A percentile compares a stretch with the other conserved stretches of the same genome.
phyloP scores from a whole-genome alignment of 2,113 vertebrate species.

The Chloropsis hardwickii region DNA sequence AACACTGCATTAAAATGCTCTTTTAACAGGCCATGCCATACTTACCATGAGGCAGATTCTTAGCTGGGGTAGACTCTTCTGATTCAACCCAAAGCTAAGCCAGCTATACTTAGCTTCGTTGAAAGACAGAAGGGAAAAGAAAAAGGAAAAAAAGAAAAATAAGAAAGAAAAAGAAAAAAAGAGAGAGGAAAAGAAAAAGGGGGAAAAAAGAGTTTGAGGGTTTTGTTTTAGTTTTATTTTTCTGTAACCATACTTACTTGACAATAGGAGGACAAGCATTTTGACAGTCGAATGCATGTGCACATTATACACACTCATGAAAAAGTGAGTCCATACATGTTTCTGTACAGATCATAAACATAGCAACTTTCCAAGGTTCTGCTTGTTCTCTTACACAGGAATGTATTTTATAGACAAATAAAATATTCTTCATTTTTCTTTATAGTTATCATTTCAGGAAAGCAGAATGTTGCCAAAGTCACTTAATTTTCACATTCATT shows the following conservation, averaged over 20 bases:
- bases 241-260: background rate
- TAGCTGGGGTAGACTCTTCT: background rate
- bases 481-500: conserved; percentile 23
- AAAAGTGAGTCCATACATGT: accelerated
- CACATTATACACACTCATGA: background rate
- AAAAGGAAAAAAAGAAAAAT: accelerated
- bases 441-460: background rate
- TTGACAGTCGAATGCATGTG: background rate
- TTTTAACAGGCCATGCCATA: background rate
- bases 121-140: background rate
- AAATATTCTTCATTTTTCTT: background rate
- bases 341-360: background rate
- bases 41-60: background rate
- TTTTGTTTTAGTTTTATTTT: background rate
- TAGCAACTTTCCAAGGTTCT: background rate
- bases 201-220: no score
- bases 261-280: background rate
- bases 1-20: background rate
- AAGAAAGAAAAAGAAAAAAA: accelerated
- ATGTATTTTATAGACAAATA: background rate
- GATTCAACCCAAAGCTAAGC: background rate
- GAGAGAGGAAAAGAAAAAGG: accelerated
- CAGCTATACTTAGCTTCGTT: background rate
- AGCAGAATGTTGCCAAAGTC: background rate
- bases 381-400: background rate